These are phyloP conservation scores for Melipona quadrifasciata DNA, from an alignment of 1,140 invertebrate species.

Conservation along the genomic window DNA sequence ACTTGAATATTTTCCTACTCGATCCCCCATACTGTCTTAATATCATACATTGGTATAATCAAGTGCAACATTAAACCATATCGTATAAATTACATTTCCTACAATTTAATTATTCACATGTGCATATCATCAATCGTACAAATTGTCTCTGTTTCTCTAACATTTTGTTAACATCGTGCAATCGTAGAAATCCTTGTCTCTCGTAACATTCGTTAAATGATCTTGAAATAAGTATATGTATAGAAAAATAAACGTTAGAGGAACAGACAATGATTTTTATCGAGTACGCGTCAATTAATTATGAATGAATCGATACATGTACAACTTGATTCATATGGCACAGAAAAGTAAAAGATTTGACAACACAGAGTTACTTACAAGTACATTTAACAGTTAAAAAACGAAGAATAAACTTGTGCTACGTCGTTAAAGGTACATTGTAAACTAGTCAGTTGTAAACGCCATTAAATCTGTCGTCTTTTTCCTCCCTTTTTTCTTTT, in stretches of 20 bases:
- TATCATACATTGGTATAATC: slow-evolving; percentile 23
- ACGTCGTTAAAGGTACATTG: slow-evolving; percentile 23
- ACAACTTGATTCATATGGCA: slow-evolving; percentile 74
- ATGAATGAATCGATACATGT: slow-evolving; percentile 53
- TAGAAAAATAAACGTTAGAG: background rate
- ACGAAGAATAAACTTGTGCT: slow-evolving; percentile 20
- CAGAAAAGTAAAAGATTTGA: slow-evolving; percentile 61
- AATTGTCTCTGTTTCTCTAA: background rate
- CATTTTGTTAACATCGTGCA: background rate
- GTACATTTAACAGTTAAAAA: slow-evolving; percentile 24
- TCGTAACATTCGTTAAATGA: background rate
- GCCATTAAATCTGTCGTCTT: too few relatives aligned
- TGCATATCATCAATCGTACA: slow-evolving; percentile 3
- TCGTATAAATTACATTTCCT: slow-evolving; percentile 37
- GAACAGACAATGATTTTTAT: background rate
- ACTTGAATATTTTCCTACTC: slow-evolving; percentile 9
- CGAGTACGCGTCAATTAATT: background rate
- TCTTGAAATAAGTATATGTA: background rate
- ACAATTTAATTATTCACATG: slow-evolving; percentile 18
- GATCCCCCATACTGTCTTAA: slow-evolving; percentile 1
- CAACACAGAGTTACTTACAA: slow-evolving; percentile 21
- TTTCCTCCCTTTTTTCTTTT: too few relatives aligned
- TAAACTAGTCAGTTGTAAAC: background rate
- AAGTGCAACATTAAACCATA: slow-evolving; percentile 42
- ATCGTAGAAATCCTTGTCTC: too few relatives aligned